Evolutionary conservation across 2,113 vertebrate species (phyloP), one percentile per base, ranked within the genome.

Genomic region (Takifugu flavidus): DNA sequence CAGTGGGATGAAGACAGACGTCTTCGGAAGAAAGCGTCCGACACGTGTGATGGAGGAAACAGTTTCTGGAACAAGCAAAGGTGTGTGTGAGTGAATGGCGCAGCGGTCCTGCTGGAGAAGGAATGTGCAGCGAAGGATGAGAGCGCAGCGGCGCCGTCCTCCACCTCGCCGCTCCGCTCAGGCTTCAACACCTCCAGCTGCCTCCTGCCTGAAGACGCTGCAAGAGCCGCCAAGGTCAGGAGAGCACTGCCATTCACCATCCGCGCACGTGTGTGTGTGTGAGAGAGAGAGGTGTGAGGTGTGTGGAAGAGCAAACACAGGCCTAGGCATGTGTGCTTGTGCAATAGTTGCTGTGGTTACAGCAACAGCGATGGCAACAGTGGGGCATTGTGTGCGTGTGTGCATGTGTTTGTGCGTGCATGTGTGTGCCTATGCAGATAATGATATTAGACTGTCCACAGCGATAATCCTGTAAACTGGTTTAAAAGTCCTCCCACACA

Each of bases 171-270:
- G 29, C 29, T 3, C 29, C 34, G 34, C 34, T 66, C 62, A 49
- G 67, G 63, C 76, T 69, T 85, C 77, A 78, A 75, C 78, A 79
- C 77, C 80, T 66, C 62, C 65, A 45, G 64, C 66, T 61, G 75
- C 72, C 56, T 58, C 59, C 52, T 28, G 53, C 70, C 65, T 82
- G 81, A 70, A 78, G 4, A 5, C 50, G 52, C 74, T 76, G 79
- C 79, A 84, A 79, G 59, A 69, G 70, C 59, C 28, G 59, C 65
- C 79, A 81, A 87, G 83, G 82, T 87, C 86, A 79, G 47, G 25
- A 47, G 65, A 65, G 69, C 65, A 13, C 55, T 59, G 79, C 75
- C 82, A 81, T 67, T 81, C 71, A 84, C 49, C 72, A 56, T 59
- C 25, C 25, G 26, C n/a, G 49, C 39, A 0, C 60, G 20, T 59